These are phyloP conservation scores for Tubulanus polymorphus DNA, from an alignment of 2,888 invertebrate species.

Conservation along the genomic window DNA sequence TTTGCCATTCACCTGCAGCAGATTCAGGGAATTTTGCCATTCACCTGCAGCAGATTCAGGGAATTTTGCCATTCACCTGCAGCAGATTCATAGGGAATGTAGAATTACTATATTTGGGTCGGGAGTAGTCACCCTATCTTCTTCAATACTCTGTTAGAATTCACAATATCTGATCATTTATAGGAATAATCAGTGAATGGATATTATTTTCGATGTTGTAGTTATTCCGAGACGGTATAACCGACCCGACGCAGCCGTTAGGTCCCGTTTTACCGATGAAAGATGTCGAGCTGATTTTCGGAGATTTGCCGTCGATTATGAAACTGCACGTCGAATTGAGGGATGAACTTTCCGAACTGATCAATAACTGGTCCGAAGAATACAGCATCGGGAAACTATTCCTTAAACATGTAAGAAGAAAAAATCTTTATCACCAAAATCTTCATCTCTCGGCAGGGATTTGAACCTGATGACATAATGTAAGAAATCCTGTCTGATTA, in stretches of 20 bases:
- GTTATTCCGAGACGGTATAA: slow-evolving; percentile 91
- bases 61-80: no score
- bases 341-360: slow-evolving; percentile 60
- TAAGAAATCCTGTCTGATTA: no score
- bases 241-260: slow-evolving; percentile 77
- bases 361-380: slow-evolving; percentile 84
- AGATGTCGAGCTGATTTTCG: slow-evolving; percentile 91
- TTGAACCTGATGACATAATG: no score
- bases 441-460: no score
- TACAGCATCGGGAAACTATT: slow-evolving; percentile 82
- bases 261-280: slow-evolving; percentile 59
- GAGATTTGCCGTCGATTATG: slow-evolving; percentile 89
- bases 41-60: no score
- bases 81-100: no score
- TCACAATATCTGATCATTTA: no score
- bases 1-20: no score
- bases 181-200: no score
- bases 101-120: not conserved
- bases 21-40: no score
- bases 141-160: not conserved
- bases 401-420: slow-evolving; percentile 68
- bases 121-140: not conserved
- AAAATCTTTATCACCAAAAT: no score
- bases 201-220: slow-evolving; percentile 55
- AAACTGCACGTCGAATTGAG: slow-evolving; percentile 81